Evolutionary conservation across 2,888 invertebrate genomes (phyloP), one percentile per base, ranked within the genome.

Genomic region (Amorpha juglandis): DNA sequence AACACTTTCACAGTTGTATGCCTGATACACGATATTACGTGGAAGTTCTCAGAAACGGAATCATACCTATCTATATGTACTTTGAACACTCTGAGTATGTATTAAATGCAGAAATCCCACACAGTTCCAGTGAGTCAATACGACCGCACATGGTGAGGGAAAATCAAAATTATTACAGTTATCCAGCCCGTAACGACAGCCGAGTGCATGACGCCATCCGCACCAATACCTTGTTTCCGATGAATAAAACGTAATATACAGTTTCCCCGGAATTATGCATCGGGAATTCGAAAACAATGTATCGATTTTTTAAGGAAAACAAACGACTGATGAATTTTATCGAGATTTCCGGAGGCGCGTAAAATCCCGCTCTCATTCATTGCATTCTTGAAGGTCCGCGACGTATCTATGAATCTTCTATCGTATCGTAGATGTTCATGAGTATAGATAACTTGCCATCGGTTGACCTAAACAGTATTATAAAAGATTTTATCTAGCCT

Each of bases 211-310:
- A 58, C 58, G 58, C 42, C 58, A 58, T 58, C 58, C 11, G 6
- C 58, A 7, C 11, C 8, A 42, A 58, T 58, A 58, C 19, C 58
- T 19, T 11, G 38, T n/a, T 42, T 58, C 58, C 19, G 9, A 12
- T 42, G 38, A 58, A 6, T 19, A 11, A 16, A 42, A 58, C 42
- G 38, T 12, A 42, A 11, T 12, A 8, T 19, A 19, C 6, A 4
- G 48, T 67, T 69, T 68, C 67, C 67, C 70, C 63, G 67, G 58
- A n/a, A 51, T 65, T 53, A 47, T 55, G 51, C 42, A 58, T 58
- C 6, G 58, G 58, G 58, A 58, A 58, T 58, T 58, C 38, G 12
- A 58, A 58, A 19, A 9, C 19, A 42, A 42, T 6, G 19, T 42
- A 19, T 58, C 16, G 16, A 19, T 35, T n/a, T 42, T 58, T 19